These are phyloP conservation scores for Euphysa ruthae DNA, from an alignment of 30 jellyfish, hydroid and myxozoan genomes.

Conservation along the genomic window DNA sequence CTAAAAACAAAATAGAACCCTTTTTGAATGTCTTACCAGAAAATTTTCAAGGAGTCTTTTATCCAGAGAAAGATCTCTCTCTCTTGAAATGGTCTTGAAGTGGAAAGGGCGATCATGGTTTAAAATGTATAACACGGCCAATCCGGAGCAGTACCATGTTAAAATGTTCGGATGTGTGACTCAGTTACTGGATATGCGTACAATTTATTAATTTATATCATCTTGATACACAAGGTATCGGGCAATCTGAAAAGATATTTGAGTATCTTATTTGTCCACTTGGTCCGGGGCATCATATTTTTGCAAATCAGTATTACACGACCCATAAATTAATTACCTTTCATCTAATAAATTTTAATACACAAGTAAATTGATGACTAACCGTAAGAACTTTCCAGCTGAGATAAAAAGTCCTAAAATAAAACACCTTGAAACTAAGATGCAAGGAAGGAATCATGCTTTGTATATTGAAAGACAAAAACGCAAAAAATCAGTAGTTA, in stretches of 20 bases:
- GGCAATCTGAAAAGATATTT: conserved; percentile 27
- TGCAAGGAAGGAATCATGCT: too few species aligned
- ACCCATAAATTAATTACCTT: not conserved
- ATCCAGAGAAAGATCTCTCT: too few species aligned
- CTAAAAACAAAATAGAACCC: too few species aligned
- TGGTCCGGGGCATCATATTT: conserved; percentile 28
- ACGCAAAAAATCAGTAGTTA: too few species aligned
- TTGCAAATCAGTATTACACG: conserved; percentile 26
- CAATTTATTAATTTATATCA: conserved; percentile 1
- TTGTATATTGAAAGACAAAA: too few species aligned
- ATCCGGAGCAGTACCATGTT: too few species aligned
- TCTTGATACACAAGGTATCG: not conserved
- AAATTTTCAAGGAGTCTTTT: too few species aligned
- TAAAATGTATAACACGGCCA: too few species aligned
- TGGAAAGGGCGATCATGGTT: too few species aligned
- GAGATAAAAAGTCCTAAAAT: not conserved
- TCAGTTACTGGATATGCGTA: conserved; percentile 31
- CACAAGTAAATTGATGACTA: conserved; percentile 11
- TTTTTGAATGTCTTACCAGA: too few species aligned
- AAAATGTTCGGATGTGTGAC: conserved; percentile 34
- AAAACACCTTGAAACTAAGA: conserved; percentile 6
- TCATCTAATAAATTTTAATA: not conserved
- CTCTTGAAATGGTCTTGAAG: too few species aligned
- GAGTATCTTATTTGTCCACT: conserved; percentile 6
- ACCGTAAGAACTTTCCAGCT: not conserved